These are phyloP conservation scores for Coilia nasus DNA, from an alignment of 2,797 vertebrate genomes.

Conservation along the genomic window DNA sequence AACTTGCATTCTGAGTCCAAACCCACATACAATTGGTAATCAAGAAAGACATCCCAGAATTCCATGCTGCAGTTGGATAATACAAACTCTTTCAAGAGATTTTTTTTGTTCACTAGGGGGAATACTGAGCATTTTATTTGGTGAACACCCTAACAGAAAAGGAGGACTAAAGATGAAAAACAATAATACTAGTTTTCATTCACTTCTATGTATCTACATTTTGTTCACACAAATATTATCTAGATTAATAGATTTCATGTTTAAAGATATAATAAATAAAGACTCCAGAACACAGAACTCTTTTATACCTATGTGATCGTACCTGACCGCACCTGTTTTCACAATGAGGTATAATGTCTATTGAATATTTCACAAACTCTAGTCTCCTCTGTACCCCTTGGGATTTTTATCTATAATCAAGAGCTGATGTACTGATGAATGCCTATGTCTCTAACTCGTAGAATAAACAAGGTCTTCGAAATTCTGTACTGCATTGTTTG, in stretches of 20 bases:
- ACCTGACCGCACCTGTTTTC: too few relatives aligned
- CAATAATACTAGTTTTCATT: too few relatives aligned
- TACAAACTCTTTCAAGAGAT: neutral
- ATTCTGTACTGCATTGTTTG: neutral
- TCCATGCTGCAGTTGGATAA: neutral
- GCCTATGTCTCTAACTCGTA: neutral
- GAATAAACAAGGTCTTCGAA: neutral
- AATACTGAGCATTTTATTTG: neutral
- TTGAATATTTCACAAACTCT: too few relatives aligned
- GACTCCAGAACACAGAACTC: too few relatives aligned
- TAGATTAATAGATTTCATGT: too few relatives aligned
- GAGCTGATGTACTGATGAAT: neutral
- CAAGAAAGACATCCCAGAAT: neutral
- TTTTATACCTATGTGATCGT: too few relatives aligned
- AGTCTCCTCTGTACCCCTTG: too few relatives aligned
- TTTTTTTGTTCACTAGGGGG: neutral
- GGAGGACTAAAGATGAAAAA: neutral
- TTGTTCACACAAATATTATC: too few relatives aligned
- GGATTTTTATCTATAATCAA: neutral
- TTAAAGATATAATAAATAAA: too few relatives aligned
- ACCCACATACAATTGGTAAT: neutral
- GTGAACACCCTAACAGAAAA: neutral
- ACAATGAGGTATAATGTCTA: too few relatives aligned
- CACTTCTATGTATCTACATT: too few relatives aligned
- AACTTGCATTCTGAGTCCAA: neutral